phyloP scores from a whole-genome alignment of 1,140 invertebrate species.

The Lutraria rhynchaena region DNA sequence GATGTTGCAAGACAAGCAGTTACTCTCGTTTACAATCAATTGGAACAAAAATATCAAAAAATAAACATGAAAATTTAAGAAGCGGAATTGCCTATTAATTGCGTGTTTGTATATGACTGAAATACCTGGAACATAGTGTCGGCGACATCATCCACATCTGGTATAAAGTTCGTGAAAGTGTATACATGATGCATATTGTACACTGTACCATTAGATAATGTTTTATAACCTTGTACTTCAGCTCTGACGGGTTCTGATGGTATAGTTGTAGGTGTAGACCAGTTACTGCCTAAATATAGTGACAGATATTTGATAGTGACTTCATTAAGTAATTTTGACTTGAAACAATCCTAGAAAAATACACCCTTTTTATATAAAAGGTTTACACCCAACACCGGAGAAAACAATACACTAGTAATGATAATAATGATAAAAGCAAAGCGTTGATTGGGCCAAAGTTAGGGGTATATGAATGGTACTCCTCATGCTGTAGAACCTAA shows the following conservation, averaged over 20 bases:
- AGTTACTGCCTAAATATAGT: constrained; percentile 38
- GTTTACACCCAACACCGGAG: too few species aligned
- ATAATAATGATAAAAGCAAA: too few species aligned
- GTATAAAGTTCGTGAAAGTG: constrained; percentile 17
- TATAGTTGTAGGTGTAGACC: constrained; percentile 36
- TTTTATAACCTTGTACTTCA: neutral
- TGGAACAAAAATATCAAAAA: too few species aligned
- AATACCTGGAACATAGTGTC: constrained; percentile 43
- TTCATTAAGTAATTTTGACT: neutral
- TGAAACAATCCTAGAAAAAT: neutral
- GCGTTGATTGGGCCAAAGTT: too few species aligned
- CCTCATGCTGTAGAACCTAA: too few species aligned
- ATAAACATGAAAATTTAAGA: too few species aligned
- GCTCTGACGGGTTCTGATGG: constrained; percentile 34
- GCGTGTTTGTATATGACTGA: too few species aligned
- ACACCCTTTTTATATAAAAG: too few species aligned
- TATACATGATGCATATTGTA: constrained; percentile 24
- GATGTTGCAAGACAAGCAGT: too few species aligned
- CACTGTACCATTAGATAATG: constrained; percentile 13
- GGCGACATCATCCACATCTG: constrained; percentile 7
- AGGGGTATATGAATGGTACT: too few species aligned
- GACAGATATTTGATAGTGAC: neutral
- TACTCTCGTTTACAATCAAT: too few species aligned
- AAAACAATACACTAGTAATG: too few species aligned
- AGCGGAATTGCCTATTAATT: constrained; percentile 33